Base-by-base conservation (phyloP, 2,797 vertebrate genomes). In the Tachyglossus aculeatus region DNA sequence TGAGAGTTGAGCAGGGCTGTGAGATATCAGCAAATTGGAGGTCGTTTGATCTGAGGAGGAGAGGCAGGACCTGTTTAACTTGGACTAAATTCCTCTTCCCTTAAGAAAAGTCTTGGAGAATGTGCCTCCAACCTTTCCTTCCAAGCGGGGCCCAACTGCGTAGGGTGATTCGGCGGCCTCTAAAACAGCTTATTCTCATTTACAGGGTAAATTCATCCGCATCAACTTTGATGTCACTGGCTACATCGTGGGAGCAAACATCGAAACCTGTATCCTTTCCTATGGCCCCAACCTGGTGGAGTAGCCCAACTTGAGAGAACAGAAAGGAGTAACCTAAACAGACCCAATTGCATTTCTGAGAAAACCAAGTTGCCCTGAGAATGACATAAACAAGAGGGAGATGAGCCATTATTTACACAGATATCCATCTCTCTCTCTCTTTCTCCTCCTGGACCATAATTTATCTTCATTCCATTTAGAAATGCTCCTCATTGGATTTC, bases 191-290 rank as follows among this genome's bases (percentile, higher is more conserved):
- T 58, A 66, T 75, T 86, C 77, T 82, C 47, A 15, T 75, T 55
- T 47, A 15, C 90, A 99, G 98, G 98, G 98, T 78, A 99, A 99
- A 90, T 99, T 99, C 89, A 98, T 99, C 86, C 96, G 96, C 25
- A 97, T 99, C 91, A 99, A 99, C 92, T 99, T 99, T 36, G 98
- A 99, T 15, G 96, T 98, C 77, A 98, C 97, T 0, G 98, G 98
- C 61, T 98, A 95, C 91, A 98, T 99, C 19, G 97, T 99, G 2
- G 98, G 98, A 86, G 98, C 97, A 48, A 98, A 98, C 89, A 95
- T 99, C 9, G 98, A 99, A 86, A 98, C 96, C 5, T 99, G 98
- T 99, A 99, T 99, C 98, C 96, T 97, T 91, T 78, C 5, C 56
- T 32, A 32, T 11, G 45, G 14, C 13, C 27, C 9, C 18, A 39